phyloP scores from a whole-genome alignment of 2,797 vertebrate genomes.

The Amazona ochrocephala region DNA sequence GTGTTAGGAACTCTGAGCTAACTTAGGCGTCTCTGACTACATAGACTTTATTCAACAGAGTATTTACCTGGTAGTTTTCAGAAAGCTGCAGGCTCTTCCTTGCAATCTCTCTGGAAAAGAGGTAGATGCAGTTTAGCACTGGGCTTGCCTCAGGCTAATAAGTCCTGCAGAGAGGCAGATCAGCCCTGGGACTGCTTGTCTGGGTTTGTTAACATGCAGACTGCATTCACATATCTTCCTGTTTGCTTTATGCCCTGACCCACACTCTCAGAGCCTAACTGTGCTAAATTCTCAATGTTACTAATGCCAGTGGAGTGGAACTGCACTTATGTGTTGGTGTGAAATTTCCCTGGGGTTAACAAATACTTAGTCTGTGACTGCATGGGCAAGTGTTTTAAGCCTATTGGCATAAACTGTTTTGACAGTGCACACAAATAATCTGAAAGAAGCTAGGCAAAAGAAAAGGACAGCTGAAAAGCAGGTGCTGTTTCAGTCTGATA shows the following conservation, averaged over 20 bases:
- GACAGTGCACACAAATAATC: background rate
- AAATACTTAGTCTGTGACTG: background rate
- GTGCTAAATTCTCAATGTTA: background rate
- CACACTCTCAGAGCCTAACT: background rate
- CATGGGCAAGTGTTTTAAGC: background rate
- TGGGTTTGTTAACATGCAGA: background rate
- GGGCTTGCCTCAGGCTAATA: background rate
- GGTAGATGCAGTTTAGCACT: background rate
- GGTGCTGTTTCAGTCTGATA: background rate
- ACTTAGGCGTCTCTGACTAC: background rate
- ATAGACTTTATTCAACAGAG: background rate
- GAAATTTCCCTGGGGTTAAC: slow-evolving; percentile 4
- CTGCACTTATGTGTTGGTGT: background rate
- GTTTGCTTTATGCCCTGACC: background rate
- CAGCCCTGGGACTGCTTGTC: background rate
- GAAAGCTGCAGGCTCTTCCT: background rate
- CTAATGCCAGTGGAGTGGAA: background rate
- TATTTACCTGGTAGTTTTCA: background rate
- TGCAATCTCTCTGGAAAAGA: background rate
- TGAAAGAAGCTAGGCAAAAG: background rate
- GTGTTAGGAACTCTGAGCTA: background rate
- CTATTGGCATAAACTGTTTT: background rate
- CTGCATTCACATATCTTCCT: background rate
- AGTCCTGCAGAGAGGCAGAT: background rate
- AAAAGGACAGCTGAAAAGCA: background rate